phyloP scores from a whole-genome alignment of 2,888 invertebrate genomes.

The Elmis aenea region DNA sequence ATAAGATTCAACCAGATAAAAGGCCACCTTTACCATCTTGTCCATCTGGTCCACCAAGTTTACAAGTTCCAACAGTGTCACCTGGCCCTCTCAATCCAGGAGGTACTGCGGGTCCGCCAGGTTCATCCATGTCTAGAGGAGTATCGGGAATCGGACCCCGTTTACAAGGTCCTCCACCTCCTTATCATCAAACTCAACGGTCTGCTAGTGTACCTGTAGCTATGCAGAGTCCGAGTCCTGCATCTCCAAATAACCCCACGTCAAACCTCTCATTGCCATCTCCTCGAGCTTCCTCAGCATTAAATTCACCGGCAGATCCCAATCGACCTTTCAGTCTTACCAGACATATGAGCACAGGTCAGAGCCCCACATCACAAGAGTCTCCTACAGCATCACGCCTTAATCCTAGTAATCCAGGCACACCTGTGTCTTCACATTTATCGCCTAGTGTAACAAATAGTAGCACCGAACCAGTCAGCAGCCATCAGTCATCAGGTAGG shows the following conservation, averaged over 20 bases:
- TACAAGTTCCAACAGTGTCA: conserved; percentile 22
- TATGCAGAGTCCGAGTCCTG: conserved; percentile 67
- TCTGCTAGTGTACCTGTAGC: conserved; percentile 71
- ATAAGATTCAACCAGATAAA: conserved; percentile 40
- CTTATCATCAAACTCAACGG: conserved; percentile 68
- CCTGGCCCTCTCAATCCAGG: conserved; percentile 30
- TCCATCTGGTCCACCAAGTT: conserved; percentile 28
- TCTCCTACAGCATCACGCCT: conserved; percentile 52
- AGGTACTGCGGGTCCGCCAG: conserved; percentile 38
- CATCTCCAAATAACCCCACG: conserved; percentile 67
- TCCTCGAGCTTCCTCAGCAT: conserved; percentile 62
- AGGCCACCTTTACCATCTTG: conserved; percentile 22
- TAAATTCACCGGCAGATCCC: conserved; percentile 66
- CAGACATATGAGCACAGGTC: conserved; percentile 54
- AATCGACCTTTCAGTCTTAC: conserved; percentile 50
- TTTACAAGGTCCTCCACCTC: conserved; percentile 72
- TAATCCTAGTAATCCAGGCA: conserved; percentile 67
- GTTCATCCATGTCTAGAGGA: conserved; percentile 39
- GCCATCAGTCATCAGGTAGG: conserved; percentile 44
- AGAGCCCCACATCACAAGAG: conserved; percentile 59
- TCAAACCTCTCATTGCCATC: conserved; percentile 70
- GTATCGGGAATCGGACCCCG: conserved; percentile 44
- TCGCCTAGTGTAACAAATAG: conserved; percentile 53
- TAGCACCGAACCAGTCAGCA: conserved; percentile 41
- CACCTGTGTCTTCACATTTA: conserved; percentile 61